These are phyloP conservation scores for Plotosus lineatus DNA, from an alignment of 2,113 vertebrate genomes.

Conservation along the genomic window DNA sequence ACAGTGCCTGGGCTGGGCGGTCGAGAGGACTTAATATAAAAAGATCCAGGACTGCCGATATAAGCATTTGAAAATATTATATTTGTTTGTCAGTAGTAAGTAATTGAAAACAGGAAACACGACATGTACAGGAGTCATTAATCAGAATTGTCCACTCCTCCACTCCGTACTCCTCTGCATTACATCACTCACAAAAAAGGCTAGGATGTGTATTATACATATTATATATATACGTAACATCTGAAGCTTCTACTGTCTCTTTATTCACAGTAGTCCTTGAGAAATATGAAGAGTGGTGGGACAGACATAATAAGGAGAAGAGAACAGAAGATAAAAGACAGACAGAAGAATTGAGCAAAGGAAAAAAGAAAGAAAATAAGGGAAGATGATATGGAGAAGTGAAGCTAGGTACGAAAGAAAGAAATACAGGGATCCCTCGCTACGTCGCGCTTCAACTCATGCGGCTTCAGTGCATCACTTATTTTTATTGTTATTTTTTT, in stretches of 20 bases:
- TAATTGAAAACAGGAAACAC: not conserved
- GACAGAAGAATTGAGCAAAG: no score
- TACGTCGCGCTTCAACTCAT: no score
- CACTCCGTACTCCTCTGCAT: not conserved
- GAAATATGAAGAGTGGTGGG: no score
- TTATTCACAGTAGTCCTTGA: not conserved
- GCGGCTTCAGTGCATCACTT: no score
- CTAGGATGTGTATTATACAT: not conserved
- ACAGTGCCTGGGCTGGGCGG: not conserved
- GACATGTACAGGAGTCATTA: not conserved
- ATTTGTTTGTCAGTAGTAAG: not conserved
- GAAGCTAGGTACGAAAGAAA: not conserved
- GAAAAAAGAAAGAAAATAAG: not conserved
- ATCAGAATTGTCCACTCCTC: not conserved
- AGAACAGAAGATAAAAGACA: not conserved
- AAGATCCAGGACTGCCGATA: not conserved
- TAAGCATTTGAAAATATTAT: not conserved
- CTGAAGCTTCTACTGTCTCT: not conserved
- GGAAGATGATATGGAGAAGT: not conserved
- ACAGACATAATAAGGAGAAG: not conserved
- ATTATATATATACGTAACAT: no score
- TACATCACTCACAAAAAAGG: not conserved
- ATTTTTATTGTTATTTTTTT: no score
- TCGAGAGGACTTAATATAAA: not conserved
- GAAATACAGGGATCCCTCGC: no score